A percentile compares a stretch with the other conserved stretches of the same genome.
Evolutionary conservation across 30 jellyfish, hydroid and myxozoan genomes (phyloP).

Genomic region (Aurelia sp.): DNA sequence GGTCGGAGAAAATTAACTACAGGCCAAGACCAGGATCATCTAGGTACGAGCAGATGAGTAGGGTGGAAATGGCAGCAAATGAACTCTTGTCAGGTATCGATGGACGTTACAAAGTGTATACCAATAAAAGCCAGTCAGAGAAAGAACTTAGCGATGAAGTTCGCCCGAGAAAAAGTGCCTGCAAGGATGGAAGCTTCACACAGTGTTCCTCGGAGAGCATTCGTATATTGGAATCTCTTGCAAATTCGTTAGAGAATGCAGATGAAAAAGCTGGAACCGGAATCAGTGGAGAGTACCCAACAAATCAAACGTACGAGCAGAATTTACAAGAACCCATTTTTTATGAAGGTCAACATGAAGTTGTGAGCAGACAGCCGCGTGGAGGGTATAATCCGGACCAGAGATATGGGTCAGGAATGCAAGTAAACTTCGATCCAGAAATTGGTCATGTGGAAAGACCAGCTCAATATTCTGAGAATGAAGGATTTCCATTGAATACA

Average conservation of each 20-base stretch:
- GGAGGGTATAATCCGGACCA: not conserved
- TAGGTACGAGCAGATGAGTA: constrained; percentile 15
- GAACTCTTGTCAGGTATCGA: constrained; percentile 6
- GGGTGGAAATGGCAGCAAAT: not conserved
- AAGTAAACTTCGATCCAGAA: not conserved
- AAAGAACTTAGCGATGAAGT: not conserved
- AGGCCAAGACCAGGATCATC: constrained; percentile 43
- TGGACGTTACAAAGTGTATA: constrained; percentile 27
- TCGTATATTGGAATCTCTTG: constrained; percentile 54
- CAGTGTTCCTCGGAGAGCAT: constrained; percentile 69
- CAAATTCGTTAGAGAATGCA: constrained; percentile 57
- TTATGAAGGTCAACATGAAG: not conserved
- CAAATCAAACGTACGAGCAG: not conserved
- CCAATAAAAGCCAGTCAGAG: not conserved
- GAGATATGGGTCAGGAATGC: not conserved
- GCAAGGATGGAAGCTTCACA: not conserved
- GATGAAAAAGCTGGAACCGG: constrained; percentile 27
- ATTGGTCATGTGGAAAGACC: not conserved
- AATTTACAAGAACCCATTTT: not conserved
- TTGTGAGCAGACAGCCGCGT: not conserved
- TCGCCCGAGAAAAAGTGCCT: not conserved
- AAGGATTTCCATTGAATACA: not conserved
- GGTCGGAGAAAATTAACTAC: constrained; percentile 21
- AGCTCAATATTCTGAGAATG: not conserved
- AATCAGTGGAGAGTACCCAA: constrained; percentile 16